These are phyloP conservation scores for Cerastis rubricosa DNA, from an alignment of 2,888 invertebrate species.

Conservation along the genomic window DNA sequence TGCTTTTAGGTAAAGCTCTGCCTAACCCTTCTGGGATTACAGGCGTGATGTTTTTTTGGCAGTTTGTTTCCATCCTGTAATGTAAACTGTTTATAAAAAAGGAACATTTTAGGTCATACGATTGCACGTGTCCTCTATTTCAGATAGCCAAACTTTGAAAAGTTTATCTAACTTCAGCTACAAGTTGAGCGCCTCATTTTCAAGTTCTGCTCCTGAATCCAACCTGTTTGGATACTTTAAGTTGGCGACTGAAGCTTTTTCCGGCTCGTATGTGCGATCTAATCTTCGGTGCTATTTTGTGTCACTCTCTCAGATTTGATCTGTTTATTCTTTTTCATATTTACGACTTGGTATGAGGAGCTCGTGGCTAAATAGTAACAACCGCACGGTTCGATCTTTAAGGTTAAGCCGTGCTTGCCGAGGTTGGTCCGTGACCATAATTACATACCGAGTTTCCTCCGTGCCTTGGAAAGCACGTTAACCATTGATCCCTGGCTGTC, in stretches of 20 bases:
- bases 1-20: too few relatives aligned
- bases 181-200: conserved; percentile 36
- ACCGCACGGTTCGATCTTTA: too few relatives aligned
- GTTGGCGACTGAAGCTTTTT: conserved; percentile 10
- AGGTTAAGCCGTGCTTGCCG: too few relatives aligned
- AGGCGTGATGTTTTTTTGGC: not conserved
- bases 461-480: too few relatives aligned
- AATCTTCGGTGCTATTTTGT: conserved; percentile 1
- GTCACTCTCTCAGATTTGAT: not conserved
- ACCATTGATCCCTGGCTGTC: too few relatives aligned
- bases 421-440: too few relatives aligned
- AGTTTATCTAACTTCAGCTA: conserved; percentile 35
- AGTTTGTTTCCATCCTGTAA: not conserved
- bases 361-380: too few relatives aligned
- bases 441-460: too few relatives aligned
- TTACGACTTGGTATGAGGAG: not conserved
- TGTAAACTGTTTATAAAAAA: not conserved
- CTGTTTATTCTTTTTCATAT: not conserved
- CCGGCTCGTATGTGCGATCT: not conserved
- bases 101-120: not conserved
- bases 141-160: not conserved
- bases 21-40: too few relatives aligned
- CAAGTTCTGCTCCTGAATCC: conserved; percentile 18
- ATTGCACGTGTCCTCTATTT: conserved; percentile 2
- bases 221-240: conserved; percentile 21